Percentiles rank a stretch among this genome's conserved stretches.
Conservation (phyloP, 2,888 invertebrate species). For the Agonum fuliginosum region DNA sequence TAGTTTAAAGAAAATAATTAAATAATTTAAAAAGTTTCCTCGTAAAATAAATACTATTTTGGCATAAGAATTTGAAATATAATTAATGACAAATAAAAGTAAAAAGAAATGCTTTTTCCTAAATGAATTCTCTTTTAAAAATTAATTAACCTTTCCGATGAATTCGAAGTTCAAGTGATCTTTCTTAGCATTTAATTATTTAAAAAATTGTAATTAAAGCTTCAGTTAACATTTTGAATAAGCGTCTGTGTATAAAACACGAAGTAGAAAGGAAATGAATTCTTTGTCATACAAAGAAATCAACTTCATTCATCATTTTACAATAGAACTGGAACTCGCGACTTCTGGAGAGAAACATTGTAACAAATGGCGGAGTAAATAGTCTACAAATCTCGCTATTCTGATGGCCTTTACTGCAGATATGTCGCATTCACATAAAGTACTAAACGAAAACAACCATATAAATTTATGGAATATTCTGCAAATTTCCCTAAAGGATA, state of each 20-base stretch:
- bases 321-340: neutral
- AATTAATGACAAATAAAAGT: slow-evolving; percentile 34
- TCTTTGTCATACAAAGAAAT: slow-evolving; percentile 22
- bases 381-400: slow-evolving; percentile 41
- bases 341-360: slow-evolving; percentile 3
- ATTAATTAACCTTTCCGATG: slow-evolving; percentile 31
- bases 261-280: neutral
- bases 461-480: slow-evolving; percentile 47
- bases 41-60: neutral
- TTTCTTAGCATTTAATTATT: neutral
- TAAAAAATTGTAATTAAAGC: slow-evolving; percentile 30
- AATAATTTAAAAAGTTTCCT: slow-evolving; percentile 31
- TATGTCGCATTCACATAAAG: slow-evolving; percentile 29
- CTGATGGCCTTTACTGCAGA: slow-evolving; percentile 14
- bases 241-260: neutral
- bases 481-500: slow-evolving; percentile 50
- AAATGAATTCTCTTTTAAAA: slow-evolving; percentile 9
- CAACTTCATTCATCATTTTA: slow-evolving; percentile 28
- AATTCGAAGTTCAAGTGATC: neutral
- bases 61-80: neutral
- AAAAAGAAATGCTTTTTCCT: neutral
- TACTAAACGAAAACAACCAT: slow-evolving; percentile 41
- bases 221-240: slow-evolving; percentile 16
- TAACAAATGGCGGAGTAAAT: slow-evolving; percentile 28
- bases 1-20: slow-evolving; percentile 2